Base-by-base conservation (phyloP, 92 coral and sea anemone genomes). In the Desmophyllum pertusum region DNA sequence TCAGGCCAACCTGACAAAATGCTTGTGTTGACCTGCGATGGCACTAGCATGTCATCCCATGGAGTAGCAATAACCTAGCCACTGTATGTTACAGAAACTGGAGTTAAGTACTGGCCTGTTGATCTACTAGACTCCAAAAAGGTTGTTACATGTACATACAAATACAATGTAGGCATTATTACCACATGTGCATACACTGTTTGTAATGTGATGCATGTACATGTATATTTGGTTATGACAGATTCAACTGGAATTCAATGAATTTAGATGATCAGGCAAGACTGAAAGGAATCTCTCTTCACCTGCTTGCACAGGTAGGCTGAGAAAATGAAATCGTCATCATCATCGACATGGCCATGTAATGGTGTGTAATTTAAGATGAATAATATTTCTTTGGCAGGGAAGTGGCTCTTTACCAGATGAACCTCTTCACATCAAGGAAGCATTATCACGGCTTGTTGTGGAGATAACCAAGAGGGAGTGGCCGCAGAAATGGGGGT, bases 401-500 rank as follows among this genome's bases (percentile, higher is more conserved):
- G 98, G 98, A n/a, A 91, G 90, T 41, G 90, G 87, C 52, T 86
- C 95, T 19, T 43, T 94, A 14, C 77, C 89, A 59, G 97, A 92
- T 52, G 99, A 96, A 79, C 93, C 89, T 4, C 77, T 82, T n/a
- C 95, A 96, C 80, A 83, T 96, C 78, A 96, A 96, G 81, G 98
- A 96, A 70, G 92, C 94, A 10, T 81, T 96, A 42, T 95, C 98
- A 25, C 89, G 94, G 73, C 71, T 96, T 23, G 87, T 90, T 17
- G 98, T 94, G 52, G 98, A 96, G 79, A 86, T 96, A 50, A 90
- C 91, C 73, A 96, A 96, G 77, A 80, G 98, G 83, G 96, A 96
- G 55, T 96, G 98, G 98, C 98, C 98, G 39, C 98, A 96, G 90
- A 92, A 94, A 45, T 96, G 98, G 98, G 95, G 88, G 7, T 80